These are phyloP conservation scores for Nerophis lumbriciformis DNA, from an alignment of 2,113 vertebrate genomes.

Conservation along the genomic window DNA sequence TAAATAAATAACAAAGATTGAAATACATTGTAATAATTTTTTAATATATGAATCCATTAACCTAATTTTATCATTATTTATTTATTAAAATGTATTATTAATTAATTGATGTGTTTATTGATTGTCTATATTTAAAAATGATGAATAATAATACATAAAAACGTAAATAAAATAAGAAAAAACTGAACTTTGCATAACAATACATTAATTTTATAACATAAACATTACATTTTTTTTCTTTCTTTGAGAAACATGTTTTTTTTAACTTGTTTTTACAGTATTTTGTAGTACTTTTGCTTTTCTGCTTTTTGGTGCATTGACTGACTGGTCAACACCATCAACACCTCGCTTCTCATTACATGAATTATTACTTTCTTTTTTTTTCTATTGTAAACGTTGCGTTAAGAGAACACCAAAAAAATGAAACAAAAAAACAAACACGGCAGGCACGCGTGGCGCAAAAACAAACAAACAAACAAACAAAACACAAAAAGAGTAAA, in stretches of 20 bases:
- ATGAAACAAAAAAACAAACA: not conserved
- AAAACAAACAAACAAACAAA: not conserved
- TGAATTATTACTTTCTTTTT: not conserved
- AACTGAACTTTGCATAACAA: too few species aligned
- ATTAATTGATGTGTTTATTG: too few species aligned
- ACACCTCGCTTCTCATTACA: constrained; percentile 9
- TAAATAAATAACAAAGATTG: too few species aligned
- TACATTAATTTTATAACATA: too few species aligned
- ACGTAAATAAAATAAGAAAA: too few species aligned
- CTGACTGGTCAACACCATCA: constrained; percentile 28
- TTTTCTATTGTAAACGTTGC: constrained; percentile 5
- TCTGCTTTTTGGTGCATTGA: constrained; percentile 4
- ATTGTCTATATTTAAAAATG: too few species aligned
- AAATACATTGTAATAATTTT: too few species aligned
- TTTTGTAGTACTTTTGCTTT: not conserved
- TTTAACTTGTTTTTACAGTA: not conserved
- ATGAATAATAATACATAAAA: too few species aligned
- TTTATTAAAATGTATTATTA: too few species aligned
- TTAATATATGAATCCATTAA: too few species aligned
- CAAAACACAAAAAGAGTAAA: constrained; percentile 8
- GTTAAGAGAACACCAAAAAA: constrained; percentile 23
- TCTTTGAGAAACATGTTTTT: not conserved
- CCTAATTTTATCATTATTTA: too few species aligned
- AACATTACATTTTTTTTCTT: too few species aligned
- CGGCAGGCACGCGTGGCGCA: constrained; percentile 34